Evolutionary conservation across 2,888 invertebrate genomes (phyloP), one percentile per base, ranked within the genome.

Genomic region (Dorcus hopei): DNA sequence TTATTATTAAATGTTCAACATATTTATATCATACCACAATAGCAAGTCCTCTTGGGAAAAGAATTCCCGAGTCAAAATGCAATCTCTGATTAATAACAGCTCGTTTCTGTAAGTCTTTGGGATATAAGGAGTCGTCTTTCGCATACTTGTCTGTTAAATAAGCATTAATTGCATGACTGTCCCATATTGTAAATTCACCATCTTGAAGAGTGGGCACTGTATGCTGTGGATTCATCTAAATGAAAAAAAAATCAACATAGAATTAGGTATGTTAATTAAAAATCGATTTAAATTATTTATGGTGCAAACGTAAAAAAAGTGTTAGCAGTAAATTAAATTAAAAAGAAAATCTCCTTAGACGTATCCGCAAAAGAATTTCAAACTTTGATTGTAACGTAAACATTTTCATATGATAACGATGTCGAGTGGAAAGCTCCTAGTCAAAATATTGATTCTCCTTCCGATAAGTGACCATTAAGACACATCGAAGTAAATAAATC

Each of bases 141-240:
- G 77, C 80, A 62, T 85, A 87, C 69, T 83, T 82, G 48, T 77
- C 80, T 47, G 85, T 83, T 49, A 88, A 74, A 68, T 87, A 87
- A 0, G 82, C 70, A 48, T 74, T 80, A 64, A 87, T 87, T 0
- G 85, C 87, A 67, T 87, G 87, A 58, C 87, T 87, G 68, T 89
- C 88, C 76, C 77, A 78, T 7, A 84, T 72, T 39, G 80, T 80
- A 4, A 79, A 76, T n/a, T 81, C 78, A 58, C 81, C 80, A 49
- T 82, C 82, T 49, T 82, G 74, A 61, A 88, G 68, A 1, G 83
- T 83, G 33, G 89, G 89, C 11, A 89, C 82, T 66, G 85, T 81
- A 63, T 83, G 83, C 33, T 85, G 79, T 3, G 84, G 84, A 69
- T 87, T 87, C 67, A 87, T 80, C 85, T 85, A 38, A 57, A 55